Base-by-base conservation (phyloP, 2,888 invertebrate genomes). In the Alsophila aescularia region DNA sequence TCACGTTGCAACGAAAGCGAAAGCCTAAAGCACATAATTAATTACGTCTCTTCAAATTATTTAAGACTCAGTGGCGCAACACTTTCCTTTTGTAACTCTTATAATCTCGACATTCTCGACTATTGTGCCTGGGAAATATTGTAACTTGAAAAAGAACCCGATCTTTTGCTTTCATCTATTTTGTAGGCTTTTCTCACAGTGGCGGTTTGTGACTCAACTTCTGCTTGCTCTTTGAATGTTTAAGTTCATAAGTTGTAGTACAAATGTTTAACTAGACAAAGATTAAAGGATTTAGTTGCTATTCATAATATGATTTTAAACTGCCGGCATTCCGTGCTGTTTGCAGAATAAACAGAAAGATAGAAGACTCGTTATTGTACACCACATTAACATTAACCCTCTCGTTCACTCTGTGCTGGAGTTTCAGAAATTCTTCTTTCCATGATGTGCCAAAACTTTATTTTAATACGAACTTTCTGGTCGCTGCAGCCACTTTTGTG, bases 51-150 rank as follows among this genome's bases (percentile, higher is more conserved):
- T 36, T 75, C 71, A 72, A 69, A 69, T 69, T 70, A 71, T 75
- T 76, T 75, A 70, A 74, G 66, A 59, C 43, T 45, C 62, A 68
- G 29, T 85, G 79, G 67, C 76, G 85, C 79, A 85, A 87, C 73
- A 60, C 63, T 60, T 66, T 62, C 55, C 58, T 53, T 60, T 56
- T 55, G 63, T 52, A 59, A 51, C 36, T 54, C 43, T 55, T 55
- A 37, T 56, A 54, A 49, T 48, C 48, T 39, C 24, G 14, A 34
- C 50, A 54, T 44, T 48, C 48, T 39, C 16, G 14, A 27, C 50
- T 50, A 55, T 55, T 59, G 55, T 59, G 32, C 39, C 37, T 55
- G 52, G 18, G 52, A 55, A 49, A 40, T 39, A 44, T 37, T 27
- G 29, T 15, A 45, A 37, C 41, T 45, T 47, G 40, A 54, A 54